Percentiles rank a stretch among this genome's conserved stretches.
phyloP scores from a whole-genome alignment of 1,140 invertebrate genomes.

The Zaprionus davidi region DNA sequence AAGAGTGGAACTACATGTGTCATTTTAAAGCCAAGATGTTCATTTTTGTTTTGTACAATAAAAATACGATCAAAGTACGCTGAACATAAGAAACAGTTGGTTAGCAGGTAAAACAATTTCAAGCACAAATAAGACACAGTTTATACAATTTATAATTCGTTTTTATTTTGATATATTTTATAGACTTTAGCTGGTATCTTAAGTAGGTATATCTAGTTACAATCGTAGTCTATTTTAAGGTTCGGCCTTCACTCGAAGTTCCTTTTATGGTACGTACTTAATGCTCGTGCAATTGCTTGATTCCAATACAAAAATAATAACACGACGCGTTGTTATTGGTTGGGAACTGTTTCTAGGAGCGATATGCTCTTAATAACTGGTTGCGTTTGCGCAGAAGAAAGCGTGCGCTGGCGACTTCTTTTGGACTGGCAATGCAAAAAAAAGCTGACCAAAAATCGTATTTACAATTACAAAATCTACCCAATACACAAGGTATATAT shows the following conservation, averaged over 20 bases:
- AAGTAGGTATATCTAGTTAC: slow-evolving; percentile 51
- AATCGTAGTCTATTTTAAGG: slow-evolving; percentile 49
- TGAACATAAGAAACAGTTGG: too few relatives aligned
- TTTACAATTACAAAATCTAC: slow-evolving; percentile 67
- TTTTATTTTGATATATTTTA: slow-evolving; percentile 68
- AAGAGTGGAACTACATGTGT: too few relatives aligned
- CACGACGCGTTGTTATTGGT: slow-evolving; percentile 13
- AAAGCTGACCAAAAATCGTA: slow-evolving; percentile 35
- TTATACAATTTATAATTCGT: slow-evolving; percentile 72
- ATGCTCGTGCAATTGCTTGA: slow-evolving; percentile 31
- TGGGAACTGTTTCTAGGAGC: slow-evolving; percentile 33
- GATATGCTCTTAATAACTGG: slow-evolving; percentile 41
- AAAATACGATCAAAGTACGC: too few relatives aligned
- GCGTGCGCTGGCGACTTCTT: not conserved
- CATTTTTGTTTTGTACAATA: too few relatives aligned
- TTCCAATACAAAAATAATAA: slow-evolving; percentile 7
- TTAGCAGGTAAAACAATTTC: too few relatives aligned
- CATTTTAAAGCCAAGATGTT: too few relatives aligned
- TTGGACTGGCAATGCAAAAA: slow-evolving; percentile 18
- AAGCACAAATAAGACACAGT: not conserved
- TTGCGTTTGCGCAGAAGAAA: slow-evolving; percentile 14
- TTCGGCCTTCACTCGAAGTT: slow-evolving; percentile 47
- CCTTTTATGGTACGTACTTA: slow-evolving; percentile 22
- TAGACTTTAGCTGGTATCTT: slow-evolving; percentile 69
- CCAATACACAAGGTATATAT: slow-evolving; percentile 35